Base-by-base conservation (phyloP, 2,888 invertebrate species). In the Pemphredon lugubris region DNA sequence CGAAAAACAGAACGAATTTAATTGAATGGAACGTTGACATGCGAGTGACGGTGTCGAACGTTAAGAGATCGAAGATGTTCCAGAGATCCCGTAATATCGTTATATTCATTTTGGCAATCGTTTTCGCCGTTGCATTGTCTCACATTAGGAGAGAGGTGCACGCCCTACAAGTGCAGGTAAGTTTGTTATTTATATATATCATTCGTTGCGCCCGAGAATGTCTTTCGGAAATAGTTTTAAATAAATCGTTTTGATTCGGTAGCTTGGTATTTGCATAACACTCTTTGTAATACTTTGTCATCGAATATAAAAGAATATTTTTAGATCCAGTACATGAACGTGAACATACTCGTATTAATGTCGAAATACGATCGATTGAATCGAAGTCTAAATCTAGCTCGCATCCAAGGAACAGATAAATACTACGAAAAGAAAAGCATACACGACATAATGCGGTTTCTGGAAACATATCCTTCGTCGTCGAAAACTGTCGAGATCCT, bases 1-100 rank as follows among this genome's bases (percentile, higher is more conserved):
- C 50, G 55, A 75, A 78, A 63, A 69, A 57, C 54, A 60, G 58
- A n/a, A n/a, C n/a, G 53, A 83, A 83, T 58, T 77, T 83, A 26
- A 84, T 88, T 67, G 86, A 88, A 70, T 86, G 85, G 83, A 87
- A 85, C 68, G 83, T 88, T 11, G 85, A 87, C 48, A 87, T 86
- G 85, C 85, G 81, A 20, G 79, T 87, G 14, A 84, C 80, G n/a
- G 70, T 86, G 42, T 82, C 83, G 37, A 81, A 73, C 21, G 66
- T 69, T n/a, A 81, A 74, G 51, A 82, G 72, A 63, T 82, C 83
- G 30, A 85, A 81, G 68, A 71, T 85, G 54, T 77, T 83, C 57
- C 81, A 83, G 70, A 80, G 82, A 77, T 79, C 74, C n/a, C 79
- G 78, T 39, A 70, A 68, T 45, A 54, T 84, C 21, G 40, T 83